These are phyloP conservation scores for Zygothrica quintamaculata DNA, from an alignment of 2,888 invertebrate species.

Conservation along the genomic window DNA sequence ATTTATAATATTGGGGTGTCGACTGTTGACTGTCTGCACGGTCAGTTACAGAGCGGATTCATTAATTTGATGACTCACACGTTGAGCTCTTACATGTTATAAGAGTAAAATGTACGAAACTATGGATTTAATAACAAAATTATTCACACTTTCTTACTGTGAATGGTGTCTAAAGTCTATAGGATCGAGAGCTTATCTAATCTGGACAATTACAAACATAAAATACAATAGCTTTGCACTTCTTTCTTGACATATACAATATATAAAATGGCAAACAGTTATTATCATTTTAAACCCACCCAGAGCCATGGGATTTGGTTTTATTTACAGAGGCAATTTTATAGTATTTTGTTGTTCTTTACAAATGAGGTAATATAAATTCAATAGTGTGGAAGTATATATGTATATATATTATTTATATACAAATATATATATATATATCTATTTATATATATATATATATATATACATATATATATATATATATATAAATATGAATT, in stretches of 20 bases:
- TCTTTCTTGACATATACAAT: neutral
- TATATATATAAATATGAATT: constrained; percentile 17
- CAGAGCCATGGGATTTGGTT: constrained; percentile 55
- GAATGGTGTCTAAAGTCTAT: constrained; percentile 9
- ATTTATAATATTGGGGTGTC: neutral
- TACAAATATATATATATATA: constrained; percentile 27
- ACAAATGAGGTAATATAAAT: constrained; percentile 61
- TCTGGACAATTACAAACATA: constrained; percentile 24
- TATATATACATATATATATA: constrained; percentile 25
- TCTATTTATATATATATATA: constrained; percentile 34
- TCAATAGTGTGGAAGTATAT: constrained; percentile 65
- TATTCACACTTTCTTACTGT: constrained; percentile 65
- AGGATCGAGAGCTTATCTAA: constrained; percentile 45
- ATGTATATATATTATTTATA: constrained; percentile 42
- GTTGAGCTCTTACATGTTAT: constrained; percentile 12
- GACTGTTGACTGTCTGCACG: constrained; percentile 5
- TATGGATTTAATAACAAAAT: constrained; percentile 50
- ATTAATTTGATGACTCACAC: constrained; percentile 62
- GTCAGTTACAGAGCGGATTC: constrained; percentile 37
- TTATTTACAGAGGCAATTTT: constrained; percentile 71
- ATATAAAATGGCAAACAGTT: constrained; percentile 3
- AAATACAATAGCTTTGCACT: neutral
- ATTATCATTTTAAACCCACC: constrained; percentile 56
- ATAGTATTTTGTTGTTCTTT: constrained; percentile 40
- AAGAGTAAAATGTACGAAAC: constrained; percentile 10